Percentiles rank a stretch among this genome's conserved stretches.
These are phyloP conservation scores for Aramus guarauna DNA, from an alignment of 2,113 vertebrate species.

Conservation along the genomic window DNA sequence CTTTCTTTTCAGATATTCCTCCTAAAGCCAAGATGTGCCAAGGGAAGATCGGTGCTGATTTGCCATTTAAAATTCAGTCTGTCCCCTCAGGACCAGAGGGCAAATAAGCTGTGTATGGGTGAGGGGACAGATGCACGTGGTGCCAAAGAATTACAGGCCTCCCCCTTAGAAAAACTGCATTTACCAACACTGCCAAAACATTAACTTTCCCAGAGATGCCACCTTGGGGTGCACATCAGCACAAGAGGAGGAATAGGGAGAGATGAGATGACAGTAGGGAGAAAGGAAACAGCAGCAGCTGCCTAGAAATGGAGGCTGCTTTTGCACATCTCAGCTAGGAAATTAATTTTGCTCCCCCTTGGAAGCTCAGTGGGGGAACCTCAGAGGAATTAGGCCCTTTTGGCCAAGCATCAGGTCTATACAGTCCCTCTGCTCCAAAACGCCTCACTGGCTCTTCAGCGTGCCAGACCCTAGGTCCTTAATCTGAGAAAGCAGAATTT, in stretches of 20 bases:
- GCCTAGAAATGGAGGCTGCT: neutral
- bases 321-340: neutral
- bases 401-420: neutral
- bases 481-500: neutral
- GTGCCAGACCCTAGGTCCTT: neutral
- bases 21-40: neutral
- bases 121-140: neutral
- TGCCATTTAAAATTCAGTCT: neutral
- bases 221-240: neutral
- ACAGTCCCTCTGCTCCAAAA: neutral
- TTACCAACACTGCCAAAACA: neutral
- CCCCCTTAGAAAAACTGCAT: neutral
- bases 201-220: neutral
- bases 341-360: neutral
- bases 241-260: neutral
- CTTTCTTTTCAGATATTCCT: constrained; percentile 9
- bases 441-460: neutral
- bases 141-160: neutral
- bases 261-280: neutral
- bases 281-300: neutral
- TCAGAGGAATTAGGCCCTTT: neutral
- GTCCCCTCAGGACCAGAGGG: neutral
- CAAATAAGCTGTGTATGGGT: neutral
- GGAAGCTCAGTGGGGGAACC: neutral
- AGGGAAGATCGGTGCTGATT: neutral